Evolutionary conservation across 2,113 vertebrate species (phyloP).

Genomic region (Heterotilapia buettikoferi): DNA sequence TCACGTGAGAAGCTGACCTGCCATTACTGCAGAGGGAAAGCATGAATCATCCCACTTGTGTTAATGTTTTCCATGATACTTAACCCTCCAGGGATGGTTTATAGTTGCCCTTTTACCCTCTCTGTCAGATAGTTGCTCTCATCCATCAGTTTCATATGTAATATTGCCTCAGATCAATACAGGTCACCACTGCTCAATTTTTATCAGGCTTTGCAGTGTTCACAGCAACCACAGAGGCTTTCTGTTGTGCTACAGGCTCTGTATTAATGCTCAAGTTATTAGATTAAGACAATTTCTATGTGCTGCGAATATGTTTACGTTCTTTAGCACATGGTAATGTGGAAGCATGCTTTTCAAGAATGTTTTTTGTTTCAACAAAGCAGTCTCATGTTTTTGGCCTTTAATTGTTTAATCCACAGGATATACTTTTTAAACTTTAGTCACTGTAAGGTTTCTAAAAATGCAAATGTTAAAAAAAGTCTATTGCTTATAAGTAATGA

Average conservation of each 20-base stretch:
- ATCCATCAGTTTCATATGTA: constrained; percentile 58
- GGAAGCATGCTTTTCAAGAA: not conserved
- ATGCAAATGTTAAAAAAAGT: not conserved
- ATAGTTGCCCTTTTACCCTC: constrained; percentile 49
- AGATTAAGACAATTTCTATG: not conserved
- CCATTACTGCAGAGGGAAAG: constrained; percentile 6
- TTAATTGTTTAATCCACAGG: not conserved
- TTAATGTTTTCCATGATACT: constrained; percentile 54
- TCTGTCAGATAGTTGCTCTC: constrained; percentile 47
- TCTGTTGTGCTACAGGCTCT: not conserved
- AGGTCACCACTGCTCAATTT: constrained; percentile 35
- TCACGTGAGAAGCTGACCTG: not conserved
- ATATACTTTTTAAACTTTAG: not conserved
- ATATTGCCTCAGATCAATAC: constrained; percentile 59
- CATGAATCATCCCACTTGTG: constrained; percentile 43
- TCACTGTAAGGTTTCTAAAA: not conserved
- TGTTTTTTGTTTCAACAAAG: not conserved
- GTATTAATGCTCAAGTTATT: not conserved
- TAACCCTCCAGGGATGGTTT: constrained; percentile 35
- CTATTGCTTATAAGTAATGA: not conserved
- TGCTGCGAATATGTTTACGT: not conserved
- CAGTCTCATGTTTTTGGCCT: not conserved
- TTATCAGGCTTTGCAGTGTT: not conserved
- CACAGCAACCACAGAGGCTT: not conserved
- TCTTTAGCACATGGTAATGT: not conserved